Evolutionary conservation across 2,113 vertebrate genomes (phyloP).

Genomic region (Chionomys nivalis): DNA sequence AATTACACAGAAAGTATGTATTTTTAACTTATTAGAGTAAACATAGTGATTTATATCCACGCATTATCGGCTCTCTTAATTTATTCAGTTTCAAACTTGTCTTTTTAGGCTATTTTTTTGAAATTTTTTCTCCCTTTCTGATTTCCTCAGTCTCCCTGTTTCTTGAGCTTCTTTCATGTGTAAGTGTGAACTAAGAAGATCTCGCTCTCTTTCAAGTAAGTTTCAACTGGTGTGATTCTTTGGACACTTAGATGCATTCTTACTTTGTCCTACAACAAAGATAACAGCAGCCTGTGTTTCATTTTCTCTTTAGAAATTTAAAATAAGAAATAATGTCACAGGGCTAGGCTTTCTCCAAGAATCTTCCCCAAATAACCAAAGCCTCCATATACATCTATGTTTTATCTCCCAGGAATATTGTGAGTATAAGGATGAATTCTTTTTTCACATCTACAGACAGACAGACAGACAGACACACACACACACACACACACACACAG

Average conservation of each 20-base stretch:
- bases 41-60: neutral
- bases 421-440: neutral
- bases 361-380: neutral
- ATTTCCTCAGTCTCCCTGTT: neutral
- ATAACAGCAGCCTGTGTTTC: neutral
- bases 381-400: neutral
- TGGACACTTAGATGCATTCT: neutral
- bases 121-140: neutral
- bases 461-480: neutral
- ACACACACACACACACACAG: neutral
- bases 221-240: neutral
- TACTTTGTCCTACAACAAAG: neutral
- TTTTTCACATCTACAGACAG: neutral
- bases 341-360: neutral
- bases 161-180: neutral
- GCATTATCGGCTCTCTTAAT: neutral
- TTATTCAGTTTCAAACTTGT: neutral
- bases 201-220: neutral
- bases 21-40: conserved; percentile 23
- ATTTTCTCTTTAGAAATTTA: conserved; percentile 30
- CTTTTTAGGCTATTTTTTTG: neutral
- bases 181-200: neutral
- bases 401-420: neutral
- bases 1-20: neutral
- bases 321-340: neutral